Percentiles rank a stretch among this genome's conserved stretches.
Evolutionary conservation across 2,888 invertebrate genomes (phyloP).

Genomic region (Drosophila pseudotakahashii): DNA sequence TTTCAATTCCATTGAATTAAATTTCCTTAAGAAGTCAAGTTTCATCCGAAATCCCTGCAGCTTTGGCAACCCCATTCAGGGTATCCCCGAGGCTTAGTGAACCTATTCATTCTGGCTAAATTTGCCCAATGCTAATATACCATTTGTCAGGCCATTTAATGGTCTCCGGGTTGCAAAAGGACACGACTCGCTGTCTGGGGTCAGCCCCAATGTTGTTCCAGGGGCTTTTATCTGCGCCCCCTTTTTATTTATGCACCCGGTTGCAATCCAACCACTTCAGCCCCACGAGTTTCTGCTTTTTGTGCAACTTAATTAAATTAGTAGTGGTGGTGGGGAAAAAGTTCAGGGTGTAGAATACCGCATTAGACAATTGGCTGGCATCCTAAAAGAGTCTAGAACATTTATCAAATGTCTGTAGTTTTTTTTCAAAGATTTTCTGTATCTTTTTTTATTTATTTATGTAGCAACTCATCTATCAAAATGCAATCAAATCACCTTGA

Average conservation of each 20-base stretch:
- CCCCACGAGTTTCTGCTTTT: conserved; percentile 26
- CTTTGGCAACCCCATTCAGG: background rate
- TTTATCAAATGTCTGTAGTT: conserved; percentile 25
- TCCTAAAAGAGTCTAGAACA: background rate
- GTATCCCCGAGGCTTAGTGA: background rate
- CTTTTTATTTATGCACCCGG: conserved; percentile 71
- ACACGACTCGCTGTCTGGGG: conserved; percentile 30
- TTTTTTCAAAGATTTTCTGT: background rate
- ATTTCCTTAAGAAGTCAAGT: background rate
- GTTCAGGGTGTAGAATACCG: conserved; percentile 24
- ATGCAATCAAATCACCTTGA: conserved; percentile 16
- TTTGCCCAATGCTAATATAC: conserved; percentile 43
- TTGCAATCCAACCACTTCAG: conserved; percentile 37
- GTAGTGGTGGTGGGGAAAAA: conserved; percentile 14
- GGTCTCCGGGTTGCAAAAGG: conserved; percentile 31
- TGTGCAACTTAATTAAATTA: conserved; percentile 67
- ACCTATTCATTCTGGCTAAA: conserved; percentile 17
- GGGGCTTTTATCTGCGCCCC: conserved; percentile 53
- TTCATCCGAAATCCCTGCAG: background rate
- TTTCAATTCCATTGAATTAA: background rate
- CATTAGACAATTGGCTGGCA: conserved; percentile 43
- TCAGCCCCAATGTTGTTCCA: conserved; percentile 39
- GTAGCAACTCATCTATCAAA: conserved; percentile 19
- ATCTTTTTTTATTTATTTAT: conserved; percentile 2
- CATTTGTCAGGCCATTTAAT: conserved; percentile 43